Base-by-base conservation (phyloP, 2,888 invertebrate species). In the Xestia c-nigrum region DNA sequence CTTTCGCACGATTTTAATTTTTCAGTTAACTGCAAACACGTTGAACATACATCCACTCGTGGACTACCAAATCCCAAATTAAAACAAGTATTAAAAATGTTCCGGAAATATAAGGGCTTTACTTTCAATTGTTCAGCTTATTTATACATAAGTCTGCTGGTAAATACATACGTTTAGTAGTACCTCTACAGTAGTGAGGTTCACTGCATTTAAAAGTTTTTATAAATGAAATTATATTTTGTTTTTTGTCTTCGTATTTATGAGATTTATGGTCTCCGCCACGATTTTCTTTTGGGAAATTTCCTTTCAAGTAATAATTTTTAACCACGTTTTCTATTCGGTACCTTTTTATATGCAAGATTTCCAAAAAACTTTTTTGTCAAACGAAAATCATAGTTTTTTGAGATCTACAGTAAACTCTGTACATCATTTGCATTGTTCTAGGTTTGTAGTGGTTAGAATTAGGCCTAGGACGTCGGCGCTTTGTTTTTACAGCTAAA, bases 41-140 rank as follows among this genome's bases (percentile, higher is more conserved):
- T 65, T 43, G 72, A 72, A 21, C 72, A 72, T 50, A 72, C 72
- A 5, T 65, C 72, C 5, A 72, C 64, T 1, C 64, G 52, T 5
- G 72, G 72, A 4, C 7, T 14, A 1, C 72, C 72, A 43, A 72
- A 72, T 9, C 64, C 64, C 3, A 64, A 72, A 72, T 72, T 72
- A 1, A 72, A 72, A 50, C 40, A 64, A 0, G 72, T 72, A 50
- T 64, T 64, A 12, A 72, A 72, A 5, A 72, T 72, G 3, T 55
- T 19, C 12, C 50, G 63, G 72, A 72, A 72, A 72, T 64, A 63
- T 72, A 64, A 40, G 50, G 72, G 5, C 5, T 64, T 72, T 40
- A 72, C 50, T 63, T 14, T 64, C 1, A 72, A 19, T 0, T 63
- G 63, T 24, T 72, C 47, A 1, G 24, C 40, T 67, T 67, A 67